These are phyloP conservation scores for Taphrorychus bicolor DNA, from an alignment of 2,888 invertebrate species.

Conservation along the genomic window DNA sequence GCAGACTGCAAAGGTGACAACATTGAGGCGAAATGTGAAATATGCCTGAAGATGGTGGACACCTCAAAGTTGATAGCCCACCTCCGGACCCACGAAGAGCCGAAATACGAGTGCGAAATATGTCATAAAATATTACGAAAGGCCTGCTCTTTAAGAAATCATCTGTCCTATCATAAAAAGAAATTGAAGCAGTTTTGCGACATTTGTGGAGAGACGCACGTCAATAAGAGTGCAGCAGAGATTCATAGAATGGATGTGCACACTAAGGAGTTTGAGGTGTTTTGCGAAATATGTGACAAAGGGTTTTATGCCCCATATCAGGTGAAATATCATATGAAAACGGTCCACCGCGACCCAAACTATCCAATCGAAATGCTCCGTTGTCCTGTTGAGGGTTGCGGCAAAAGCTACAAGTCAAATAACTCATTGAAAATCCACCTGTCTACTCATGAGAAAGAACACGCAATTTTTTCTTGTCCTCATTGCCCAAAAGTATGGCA, in stretches of 20 bases:
- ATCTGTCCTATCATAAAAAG: too few species aligned
- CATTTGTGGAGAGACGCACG: constrained; percentile 44
- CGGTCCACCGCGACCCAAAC: constrained; percentile 20
- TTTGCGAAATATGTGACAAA: constrained; percentile 44
- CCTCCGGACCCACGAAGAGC: constrained; percentile 6
- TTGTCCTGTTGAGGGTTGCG: constrained; percentile 39
- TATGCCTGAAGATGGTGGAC: constrained; percentile 12
- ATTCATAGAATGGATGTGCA: constrained; percentile 35
- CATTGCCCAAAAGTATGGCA: constrained; percentile 30
- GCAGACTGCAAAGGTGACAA: constrained; percentile 12
- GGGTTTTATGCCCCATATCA: constrained; percentile 34
- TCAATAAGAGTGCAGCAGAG: constrained; percentile 30
- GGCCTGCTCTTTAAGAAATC: too few species aligned
- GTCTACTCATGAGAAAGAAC: constrained; percentile 19
- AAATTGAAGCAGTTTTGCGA: constrained; percentile 46
- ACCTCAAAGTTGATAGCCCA: constrained; percentile 8
- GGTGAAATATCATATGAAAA: constrained; percentile 38
- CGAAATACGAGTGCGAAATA: constrained; percentile 9
- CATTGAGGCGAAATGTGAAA: constrained; percentile 11
- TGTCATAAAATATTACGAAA: too few species aligned
- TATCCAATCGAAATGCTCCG: constrained; percentile 17
- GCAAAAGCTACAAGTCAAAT: constrained; percentile 45
- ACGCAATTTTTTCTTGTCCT: constrained; percentile 25
- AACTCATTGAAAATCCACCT: constrained; percentile 46
- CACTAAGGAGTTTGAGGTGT: constrained; percentile 28